Base-by-base conservation (phyloP, 2,113 vertebrate species). In the Podarcis muralis region DNA sequence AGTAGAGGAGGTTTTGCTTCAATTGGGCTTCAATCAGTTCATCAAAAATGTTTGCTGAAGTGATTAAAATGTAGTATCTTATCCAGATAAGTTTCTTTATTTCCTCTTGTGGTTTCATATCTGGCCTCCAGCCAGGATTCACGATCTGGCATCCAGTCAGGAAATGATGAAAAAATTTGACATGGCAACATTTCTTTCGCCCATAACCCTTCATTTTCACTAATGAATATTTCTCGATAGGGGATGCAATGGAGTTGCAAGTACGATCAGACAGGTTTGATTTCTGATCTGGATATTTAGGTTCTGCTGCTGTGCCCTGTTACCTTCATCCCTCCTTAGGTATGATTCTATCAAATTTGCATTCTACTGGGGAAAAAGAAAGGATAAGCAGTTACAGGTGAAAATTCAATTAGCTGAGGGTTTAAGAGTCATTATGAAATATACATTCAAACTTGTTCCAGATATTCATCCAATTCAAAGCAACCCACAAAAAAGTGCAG, bases 51-150 rank as follows among this genome's bases (percentile, higher is more conserved):
- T 5, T 76, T 81, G 89, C 84, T 83, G 82, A 85, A 82, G 48
- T 89, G 77, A 87, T 87, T 93, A 85, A 85, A 89, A 85, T 85
- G 66, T 83, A 87, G 18, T 43, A 83, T 81, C 57, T 89, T 57
- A 90, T 27, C 23, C 66, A 57, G 43, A 59, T 62, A 88, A 89
- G 16, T 89, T 92, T 9, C 68, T 12, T 81, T 89, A 76, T 84
- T 90, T 88, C 43, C 9, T 93, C 53, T 92, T 93, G 76, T 83
- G 65, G n/a, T 89, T 43, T 87, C 68, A 2, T 2, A 76, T 80
- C 15, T 83, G 81, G 75, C 43, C 32, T 88, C 72, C 88, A 90
- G 75, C 75, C 68, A 87, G 22, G 37, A 83, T 9, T 81, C 23
- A 76, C 79, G 48, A 43, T 66, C 84, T 93, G 85, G 77, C 18